phyloP scores from a whole-genome alignment of 2,797 vertebrate genomes.

The Neosilurus mollespiculum region DNA sequence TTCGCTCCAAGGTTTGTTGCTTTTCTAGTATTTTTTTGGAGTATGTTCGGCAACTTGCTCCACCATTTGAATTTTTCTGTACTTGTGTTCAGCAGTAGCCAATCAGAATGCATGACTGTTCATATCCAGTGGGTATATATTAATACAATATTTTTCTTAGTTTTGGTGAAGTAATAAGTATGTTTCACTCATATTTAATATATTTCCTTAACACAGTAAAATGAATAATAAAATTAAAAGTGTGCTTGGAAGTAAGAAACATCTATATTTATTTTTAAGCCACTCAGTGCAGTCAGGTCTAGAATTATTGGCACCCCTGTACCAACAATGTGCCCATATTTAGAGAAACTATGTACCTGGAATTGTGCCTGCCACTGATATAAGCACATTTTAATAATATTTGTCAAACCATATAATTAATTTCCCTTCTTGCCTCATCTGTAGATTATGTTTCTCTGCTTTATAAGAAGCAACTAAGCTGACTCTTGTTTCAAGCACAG shows the following conservation, averaged over 20 bases:
- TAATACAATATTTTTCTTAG: neutral
- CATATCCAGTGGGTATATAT: too few species aligned
- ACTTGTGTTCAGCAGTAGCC: too few species aligned
- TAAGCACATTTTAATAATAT: neutral
- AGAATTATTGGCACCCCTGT: neutral
- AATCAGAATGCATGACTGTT: too few species aligned
- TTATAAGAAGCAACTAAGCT: neutral
- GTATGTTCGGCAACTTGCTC: too few species aligned
- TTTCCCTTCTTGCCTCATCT: too few species aligned
- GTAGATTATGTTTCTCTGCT: neutral
- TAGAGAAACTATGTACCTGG: neutral
- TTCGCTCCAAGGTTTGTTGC: too few species aligned
- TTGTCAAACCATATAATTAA: neutral
- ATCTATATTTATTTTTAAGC: neutral
- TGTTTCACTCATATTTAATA: neutral
- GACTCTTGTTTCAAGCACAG: neutral
- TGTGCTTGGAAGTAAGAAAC: neutral
- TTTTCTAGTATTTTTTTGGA: too few species aligned
- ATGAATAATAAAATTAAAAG: neutral
- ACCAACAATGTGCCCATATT: neutral
- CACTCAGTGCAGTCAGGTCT: neutral
- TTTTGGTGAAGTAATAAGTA: neutral
- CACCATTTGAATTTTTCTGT: too few species aligned
- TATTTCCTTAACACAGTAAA: neutral
- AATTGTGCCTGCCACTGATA: neutral